Base-by-base conservation (phyloP, 2,797 vertebrate species). In the Melanotaenia maccullochi region DNA sequence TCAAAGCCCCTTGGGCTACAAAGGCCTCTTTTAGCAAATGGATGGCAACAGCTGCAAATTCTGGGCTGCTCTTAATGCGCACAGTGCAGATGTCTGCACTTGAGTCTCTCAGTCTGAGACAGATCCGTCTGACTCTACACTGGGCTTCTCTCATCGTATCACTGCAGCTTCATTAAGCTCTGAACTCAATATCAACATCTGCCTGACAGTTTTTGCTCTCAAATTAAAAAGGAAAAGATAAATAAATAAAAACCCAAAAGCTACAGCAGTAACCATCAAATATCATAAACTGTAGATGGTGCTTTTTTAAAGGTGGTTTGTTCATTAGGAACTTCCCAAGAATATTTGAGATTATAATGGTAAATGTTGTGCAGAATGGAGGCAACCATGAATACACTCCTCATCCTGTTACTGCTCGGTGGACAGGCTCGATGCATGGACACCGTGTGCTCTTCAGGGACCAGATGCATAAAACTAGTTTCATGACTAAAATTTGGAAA, bases 41-140 rank as follows among this genome's bases (percentile, higher is more conserved):
- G 84, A 92, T 84, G 85, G 87, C 87, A 90, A 87, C 91, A 93
- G 92, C 90, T 94, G 90, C 89, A 81, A 81, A 89, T 85, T 87
- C 86, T 82, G 86, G 84, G 85, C 86, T 81, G 82, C 76, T 86
- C 77, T 81, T 90, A 91, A 90, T 93, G 89, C 82, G 78, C 74
- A 75, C 11, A 9, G 62, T 89, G 90, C 90, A 91, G 90, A 93
- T 92, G 90, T 90, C 87, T 85, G 79, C 87, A 85, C 87, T 89
- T 63, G 73, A 91, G 82, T 88, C 85, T 82, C 88, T 79, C 80
- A 87, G 83, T 86, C 83, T 80, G 85, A 89, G 88, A 82, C 85
- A 76, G 89, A 87, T 85, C 86, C 81, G 85, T 85, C 89, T 86
- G 84, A 36, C 38, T 84, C 72, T 65, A 83, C 84, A 83, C 80